phyloP scores from a whole-genome alignment of 1,140 invertebrate genomes.

The Lepidostoma basale region DNA sequence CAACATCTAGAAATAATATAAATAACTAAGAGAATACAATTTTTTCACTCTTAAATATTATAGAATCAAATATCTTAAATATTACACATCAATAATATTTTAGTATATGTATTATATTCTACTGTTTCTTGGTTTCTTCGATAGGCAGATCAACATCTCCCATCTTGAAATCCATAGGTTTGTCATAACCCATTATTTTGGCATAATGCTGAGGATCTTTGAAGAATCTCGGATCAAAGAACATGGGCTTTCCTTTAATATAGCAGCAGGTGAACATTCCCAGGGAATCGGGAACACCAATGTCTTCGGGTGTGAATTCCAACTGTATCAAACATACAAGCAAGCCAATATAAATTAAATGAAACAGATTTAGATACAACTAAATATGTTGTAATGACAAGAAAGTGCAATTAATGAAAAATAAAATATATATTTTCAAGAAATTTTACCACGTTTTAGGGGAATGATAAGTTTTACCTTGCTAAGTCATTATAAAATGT shows the following conservation, averaged over 20 bases:
- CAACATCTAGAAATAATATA: too few relatives aligned
- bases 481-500: too few relatives aligned
- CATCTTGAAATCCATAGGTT: conserved; percentile 84
- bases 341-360: not conserved
- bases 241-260: conserved; percentile 73
- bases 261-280: conserved; percentile 83
- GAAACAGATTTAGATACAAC: not conserved
- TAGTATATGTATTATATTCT: too few relatives aligned
- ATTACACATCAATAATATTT: too few relatives aligned
- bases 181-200: conserved; percentile 88
- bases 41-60: too few relatives aligned
- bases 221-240: conserved; percentile 76
- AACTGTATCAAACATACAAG: conserved; percentile 69
- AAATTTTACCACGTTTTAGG: too few relatives aligned
- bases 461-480: too few relatives aligned
- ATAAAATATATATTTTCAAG: too few relatives aligned
- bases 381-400: conserved; percentile 11
- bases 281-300: conserved; percentile 75
- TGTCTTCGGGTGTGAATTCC: conserved; percentile 76
- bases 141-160: not conserved
- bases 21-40: too few relatives aligned
- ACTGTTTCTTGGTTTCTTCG: not conserved
- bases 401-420: not conserved
- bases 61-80: too few relatives aligned
- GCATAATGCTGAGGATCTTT: conserved; percentile 74